Base-by-base conservation (phyloP, 1,140 invertebrate genomes). In the Drosophila funebris region DNA sequence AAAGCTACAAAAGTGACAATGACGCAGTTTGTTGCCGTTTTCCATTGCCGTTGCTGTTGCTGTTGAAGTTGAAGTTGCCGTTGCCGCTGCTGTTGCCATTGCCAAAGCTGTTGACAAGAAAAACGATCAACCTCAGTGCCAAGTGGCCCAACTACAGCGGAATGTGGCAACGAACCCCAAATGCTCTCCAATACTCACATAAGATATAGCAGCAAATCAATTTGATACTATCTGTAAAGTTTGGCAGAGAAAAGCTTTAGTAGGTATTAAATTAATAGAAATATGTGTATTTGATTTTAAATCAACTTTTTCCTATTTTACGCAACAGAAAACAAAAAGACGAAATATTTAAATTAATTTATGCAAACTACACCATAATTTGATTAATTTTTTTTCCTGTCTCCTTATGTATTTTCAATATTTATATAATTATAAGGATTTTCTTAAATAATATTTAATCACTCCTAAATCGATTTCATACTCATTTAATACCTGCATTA, bases 1-100 rank as follows among this genome's bases (percentile, higher is more conserved):
- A 78, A 88, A 76, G 76, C 83, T 50, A 75, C 58, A 67, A 69
- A 44, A 73, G 67, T 76, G 83, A 88, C 83, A 88, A 88, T 87
- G 64, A 78, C 57, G 67, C 75, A 78, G 83, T 80, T 70, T 70
- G 57, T 76, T 63, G 36, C 52, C 24, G 14, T 36, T 44, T 24
- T 31, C n/a, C n/a, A n/a, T 76, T 63, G 36, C 52, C 3, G 37
- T 5, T 60, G 57, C 39, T 24, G 37, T 36, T 44, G 7, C 16
- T 31, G 24, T 31, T 41, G 27, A 36, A 5, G 22, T 18, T 46
- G 22, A 20, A 3, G 43, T 27, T 48, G 44, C 44, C 37, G n/a
- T n/a, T n/a, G 7, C 16, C 46, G 24, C 44, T 41, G 27, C 43
- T 14, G 22, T 18, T 46, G 22, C 29, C 11, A 20, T 27, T 48